phyloP scores from a whole-genome alignment of 2,113 vertebrate species.

The Lagopus leucura region DNA sequence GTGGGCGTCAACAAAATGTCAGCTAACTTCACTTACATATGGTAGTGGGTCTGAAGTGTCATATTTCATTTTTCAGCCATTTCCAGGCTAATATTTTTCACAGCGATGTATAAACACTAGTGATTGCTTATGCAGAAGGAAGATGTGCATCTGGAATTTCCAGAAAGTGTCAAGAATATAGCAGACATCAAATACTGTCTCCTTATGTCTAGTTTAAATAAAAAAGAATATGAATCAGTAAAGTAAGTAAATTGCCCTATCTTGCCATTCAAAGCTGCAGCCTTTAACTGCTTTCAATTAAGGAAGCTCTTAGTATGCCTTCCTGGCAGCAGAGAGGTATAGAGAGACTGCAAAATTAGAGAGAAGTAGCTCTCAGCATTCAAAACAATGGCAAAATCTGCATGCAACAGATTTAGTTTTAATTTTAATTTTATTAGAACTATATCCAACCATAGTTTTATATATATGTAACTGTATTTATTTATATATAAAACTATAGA shows the following conservation, averaged over 20 bases:
- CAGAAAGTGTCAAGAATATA: not conserved
- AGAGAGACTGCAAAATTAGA: not conserved
- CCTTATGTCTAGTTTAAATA: not conserved
- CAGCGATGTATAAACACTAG: conserved; percentile 45
- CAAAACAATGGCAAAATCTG: not conserved
- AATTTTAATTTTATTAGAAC: not conserved
- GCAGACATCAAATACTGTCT: not conserved
- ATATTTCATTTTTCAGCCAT: conserved; percentile 23
- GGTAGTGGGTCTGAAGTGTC: not conserved
- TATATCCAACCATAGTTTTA: not conserved
- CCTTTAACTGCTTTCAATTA: not conserved
- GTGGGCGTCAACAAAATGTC: not conserved
- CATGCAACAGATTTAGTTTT: no score
- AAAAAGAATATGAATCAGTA: not conserved
- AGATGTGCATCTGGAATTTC: conserved; percentile 19
- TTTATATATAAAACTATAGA: not conserved
- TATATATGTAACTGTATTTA: no score
- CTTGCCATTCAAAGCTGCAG: not conserved
- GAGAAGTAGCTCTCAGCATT: not conserved
- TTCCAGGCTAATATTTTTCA: conserved; percentile 54
- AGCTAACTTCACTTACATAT: not conserved
- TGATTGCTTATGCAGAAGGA: conserved; percentile 54
- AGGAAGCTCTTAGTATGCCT: not conserved
- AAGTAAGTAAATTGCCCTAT: not conserved
- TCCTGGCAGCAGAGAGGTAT: not conserved